Percentiles rank a stretch among this genome's conserved stretches.
These are phyloP conservation scores for Psylliodes chrysocephalus DNA, from an alignment of 2,888 invertebrate species.

Conservation along the genomic window DNA sequence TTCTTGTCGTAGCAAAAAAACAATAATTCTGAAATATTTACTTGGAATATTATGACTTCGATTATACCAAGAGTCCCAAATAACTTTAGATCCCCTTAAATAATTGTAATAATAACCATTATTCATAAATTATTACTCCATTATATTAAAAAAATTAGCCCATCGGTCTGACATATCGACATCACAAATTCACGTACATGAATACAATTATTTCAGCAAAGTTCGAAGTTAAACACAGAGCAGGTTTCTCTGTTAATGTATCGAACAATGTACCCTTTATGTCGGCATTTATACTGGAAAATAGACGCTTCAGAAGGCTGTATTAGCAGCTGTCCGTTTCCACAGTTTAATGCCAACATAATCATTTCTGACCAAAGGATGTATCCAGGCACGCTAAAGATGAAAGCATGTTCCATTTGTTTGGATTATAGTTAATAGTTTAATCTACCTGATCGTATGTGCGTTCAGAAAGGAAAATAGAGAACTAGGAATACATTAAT, in stretches of 20 bases:
- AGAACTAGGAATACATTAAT: no score
- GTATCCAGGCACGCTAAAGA: neutral
- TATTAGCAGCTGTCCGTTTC: constrained; percentile 6
- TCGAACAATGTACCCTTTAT: neutral
- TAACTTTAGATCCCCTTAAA: no score
- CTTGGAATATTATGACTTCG: no score
- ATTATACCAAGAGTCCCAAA: no score
- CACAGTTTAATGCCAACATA: constrained; percentile 2
- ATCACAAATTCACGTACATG: no score
- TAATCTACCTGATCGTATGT: neutral
- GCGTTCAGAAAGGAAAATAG: no score
- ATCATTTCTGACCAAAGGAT: neutral
- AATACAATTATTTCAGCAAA: neutral
- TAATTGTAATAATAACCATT: no score
- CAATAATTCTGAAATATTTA: no score
- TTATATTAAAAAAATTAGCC: no score
- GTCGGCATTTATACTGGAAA: neutral
- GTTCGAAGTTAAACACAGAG: neutral
- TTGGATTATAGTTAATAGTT: neutral
- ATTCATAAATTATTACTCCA: no score
- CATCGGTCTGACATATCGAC: no score
- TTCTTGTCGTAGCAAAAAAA: no score
- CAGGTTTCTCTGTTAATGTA: neutral
- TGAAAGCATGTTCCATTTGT: neutral
- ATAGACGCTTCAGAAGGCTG: neutral